Percentiles rank a stretch among this genome's conserved stretches.
Evolutionary conservation across 2,888 invertebrate species (phyloP).

Genomic region (Cryptus armator): DNA sequence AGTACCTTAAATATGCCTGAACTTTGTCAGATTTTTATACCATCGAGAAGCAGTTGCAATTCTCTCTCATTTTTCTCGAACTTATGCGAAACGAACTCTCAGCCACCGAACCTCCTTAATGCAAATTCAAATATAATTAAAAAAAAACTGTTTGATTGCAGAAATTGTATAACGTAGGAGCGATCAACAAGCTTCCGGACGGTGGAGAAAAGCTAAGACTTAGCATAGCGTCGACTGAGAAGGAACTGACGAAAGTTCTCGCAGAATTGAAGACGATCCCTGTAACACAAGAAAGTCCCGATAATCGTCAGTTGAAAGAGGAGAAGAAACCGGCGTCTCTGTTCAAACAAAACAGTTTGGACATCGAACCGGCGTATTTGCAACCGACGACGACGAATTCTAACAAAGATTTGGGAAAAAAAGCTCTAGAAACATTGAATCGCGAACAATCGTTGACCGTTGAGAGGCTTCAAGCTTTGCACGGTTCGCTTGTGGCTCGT

Average conservation of each 20-base stretch:
- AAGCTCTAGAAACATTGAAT: slow-evolving; percentile 89
- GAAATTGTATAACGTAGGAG: slow-evolving; percentile 75
- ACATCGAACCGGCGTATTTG: slow-evolving; percentile 29
- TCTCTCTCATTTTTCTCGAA: no score
- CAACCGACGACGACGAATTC: slow-evolving; percentile 53
- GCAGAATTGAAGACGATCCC: slow-evolving; percentile 83
- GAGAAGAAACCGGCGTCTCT: not conserved
- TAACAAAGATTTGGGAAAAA: slow-evolving; percentile 74
- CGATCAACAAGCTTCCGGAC: slow-evolving; percentile 87
- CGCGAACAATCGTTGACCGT: slow-evolving; percentile 90
- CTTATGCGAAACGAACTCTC: no score
- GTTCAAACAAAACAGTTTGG: slow-evolving; percentile 44
- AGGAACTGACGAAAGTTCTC: slow-evolving; percentile 85
- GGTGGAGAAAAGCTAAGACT: slow-evolving; percentile 87
- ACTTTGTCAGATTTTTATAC: no score
- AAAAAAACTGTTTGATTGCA: slow-evolving; percentile 60
- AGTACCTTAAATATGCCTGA: no score
- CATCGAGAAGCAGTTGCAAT: no score
- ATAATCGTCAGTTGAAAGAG: not conserved
- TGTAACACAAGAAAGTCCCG: not conserved
- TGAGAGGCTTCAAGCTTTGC: slow-evolving; percentile 90
- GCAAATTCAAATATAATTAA: not conserved
- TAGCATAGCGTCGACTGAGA: slow-evolving; percentile 85
- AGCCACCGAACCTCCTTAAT: no score
- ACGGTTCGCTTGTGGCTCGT: slow-evolving; percentile 89